Evolutionary conservation across 2,797 vertebrate genomes (phyloP).

Genomic region (Platyrinchus mystaceus): DNA sequence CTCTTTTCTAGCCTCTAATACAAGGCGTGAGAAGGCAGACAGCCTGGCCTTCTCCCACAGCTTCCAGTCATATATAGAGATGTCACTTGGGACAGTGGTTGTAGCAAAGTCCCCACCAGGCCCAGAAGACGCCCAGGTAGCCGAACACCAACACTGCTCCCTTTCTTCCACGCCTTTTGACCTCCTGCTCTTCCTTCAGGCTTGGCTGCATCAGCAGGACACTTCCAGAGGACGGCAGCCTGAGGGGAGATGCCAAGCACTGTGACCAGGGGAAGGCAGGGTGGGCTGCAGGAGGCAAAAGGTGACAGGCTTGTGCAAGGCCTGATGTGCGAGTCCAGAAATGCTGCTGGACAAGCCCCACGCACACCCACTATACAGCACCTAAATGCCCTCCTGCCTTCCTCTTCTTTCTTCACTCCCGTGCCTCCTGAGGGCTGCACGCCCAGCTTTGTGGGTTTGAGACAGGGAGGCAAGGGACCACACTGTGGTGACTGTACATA

Average conservation of each 20-base stretch:
- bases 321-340: neutral
- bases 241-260: fast-evolving
- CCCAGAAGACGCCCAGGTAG: neutral
- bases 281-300: neutral
- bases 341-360: neutral
- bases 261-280: neutral
- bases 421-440: neutral
- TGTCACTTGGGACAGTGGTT: neutral
- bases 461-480: neutral
- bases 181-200: neutral
- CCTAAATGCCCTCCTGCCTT: neutral
- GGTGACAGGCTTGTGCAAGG: neutral
- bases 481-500: neutral
- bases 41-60: neutral
- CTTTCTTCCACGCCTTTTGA: neutral
- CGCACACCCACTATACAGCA: neutral
- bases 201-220: neutral
- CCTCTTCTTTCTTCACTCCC: neutral
- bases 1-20: neutral
- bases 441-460: neutral
- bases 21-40: neutral
- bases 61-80: neutral
- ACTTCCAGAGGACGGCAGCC: neutral
- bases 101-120: neutral
- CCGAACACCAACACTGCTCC: neutral